phyloP scores from a whole-genome alignment of 2,113 vertebrate genomes.

The Crotalus helleri region DNA sequence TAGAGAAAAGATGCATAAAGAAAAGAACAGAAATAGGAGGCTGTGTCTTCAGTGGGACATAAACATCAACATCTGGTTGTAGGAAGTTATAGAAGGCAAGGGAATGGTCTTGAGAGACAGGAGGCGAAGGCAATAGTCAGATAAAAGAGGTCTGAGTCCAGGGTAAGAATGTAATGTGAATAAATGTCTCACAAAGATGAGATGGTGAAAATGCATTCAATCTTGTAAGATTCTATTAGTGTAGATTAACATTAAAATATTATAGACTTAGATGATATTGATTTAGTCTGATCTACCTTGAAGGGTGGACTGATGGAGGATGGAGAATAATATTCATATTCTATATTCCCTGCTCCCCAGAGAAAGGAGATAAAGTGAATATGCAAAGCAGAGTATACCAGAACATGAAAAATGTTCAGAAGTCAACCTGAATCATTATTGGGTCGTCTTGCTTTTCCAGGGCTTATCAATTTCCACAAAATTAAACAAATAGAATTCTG shows the following conservation, averaged over 20 bases:
- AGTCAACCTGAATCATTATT: background rate
- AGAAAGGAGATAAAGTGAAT: background rate
- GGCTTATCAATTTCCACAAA: background rate
- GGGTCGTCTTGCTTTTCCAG: background rate
- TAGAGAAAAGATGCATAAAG: conserved; percentile 9
- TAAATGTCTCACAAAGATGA: background rate
- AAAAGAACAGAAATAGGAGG: background rate
- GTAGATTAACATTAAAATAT: background rate
- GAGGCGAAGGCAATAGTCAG: background rate
- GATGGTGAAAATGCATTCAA: background rate
- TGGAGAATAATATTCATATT: background rate
- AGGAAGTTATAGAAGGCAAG: background rate
- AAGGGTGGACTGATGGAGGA: background rate
- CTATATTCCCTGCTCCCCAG: background rate
- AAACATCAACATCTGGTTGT: background rate
- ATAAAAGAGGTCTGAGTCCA: background rate
- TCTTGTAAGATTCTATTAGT: background rate
- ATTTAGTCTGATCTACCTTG: background rate
- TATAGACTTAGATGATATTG: background rate
- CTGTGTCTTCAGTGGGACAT: conserved; percentile 10
- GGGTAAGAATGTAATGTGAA: background rate
- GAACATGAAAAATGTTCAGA: background rate
- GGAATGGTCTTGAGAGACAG: background rate
- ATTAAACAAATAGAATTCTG: conserved; percentile 10
- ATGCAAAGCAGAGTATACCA: background rate